Percentiles rank a stretch among this genome's conserved stretches.
phyloP scores from a whole-genome alignment of 37 sponge, comb jelly and placozoan genomes.

The Axinella damicornis region DNA sequence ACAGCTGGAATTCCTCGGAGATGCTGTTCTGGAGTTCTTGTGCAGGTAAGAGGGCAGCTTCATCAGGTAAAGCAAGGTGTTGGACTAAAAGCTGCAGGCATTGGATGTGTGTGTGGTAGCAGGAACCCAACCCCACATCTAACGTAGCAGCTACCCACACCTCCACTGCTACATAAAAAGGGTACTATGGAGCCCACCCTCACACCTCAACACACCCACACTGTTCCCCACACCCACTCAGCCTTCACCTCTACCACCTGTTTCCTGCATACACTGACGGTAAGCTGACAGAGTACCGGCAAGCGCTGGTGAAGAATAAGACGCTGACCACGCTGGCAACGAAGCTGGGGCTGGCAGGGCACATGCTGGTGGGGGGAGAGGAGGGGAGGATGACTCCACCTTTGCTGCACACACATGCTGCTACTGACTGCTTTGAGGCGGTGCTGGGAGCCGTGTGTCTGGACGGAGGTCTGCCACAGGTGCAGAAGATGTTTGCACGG shows the following conservation, averaged over 20 bases:
- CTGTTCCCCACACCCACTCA: background rate
- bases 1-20: constrained; percentile 81
- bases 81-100: too few relatives aligned
- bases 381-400: background rate
- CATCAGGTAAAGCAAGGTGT: too few relatives aligned
- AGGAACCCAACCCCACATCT: background rate
- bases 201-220: constrained; percentile 1
- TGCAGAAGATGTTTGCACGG: constrained; percentile 31
- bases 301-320: constrained; percentile 67
- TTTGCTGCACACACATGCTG: constrained; percentile 10
- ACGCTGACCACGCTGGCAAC: constrained; percentile 47
- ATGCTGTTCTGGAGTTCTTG: constrained; percentile 81
- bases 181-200: too few relatives aligned
- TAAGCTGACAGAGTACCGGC: constrained; percentile 44
- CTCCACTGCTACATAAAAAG: too few relatives aligned
- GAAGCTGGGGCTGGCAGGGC: constrained; percentile 16
- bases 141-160: too few relatives aligned
- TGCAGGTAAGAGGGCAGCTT: constrained; percentile 53
- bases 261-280: constrained; percentile 60
- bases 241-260: constrained; percentile 68
- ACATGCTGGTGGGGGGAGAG: background rate
- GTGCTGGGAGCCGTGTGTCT: constrained; percentile 73
- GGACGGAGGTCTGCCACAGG: constrained; percentile 54
- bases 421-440: constrained; percentile 66
- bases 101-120: background rate